These are phyloP conservation scores for Agrochola circellaris DNA, from an alignment of 2,888 invertebrate genomes.

Conservation along the genomic window DNA sequence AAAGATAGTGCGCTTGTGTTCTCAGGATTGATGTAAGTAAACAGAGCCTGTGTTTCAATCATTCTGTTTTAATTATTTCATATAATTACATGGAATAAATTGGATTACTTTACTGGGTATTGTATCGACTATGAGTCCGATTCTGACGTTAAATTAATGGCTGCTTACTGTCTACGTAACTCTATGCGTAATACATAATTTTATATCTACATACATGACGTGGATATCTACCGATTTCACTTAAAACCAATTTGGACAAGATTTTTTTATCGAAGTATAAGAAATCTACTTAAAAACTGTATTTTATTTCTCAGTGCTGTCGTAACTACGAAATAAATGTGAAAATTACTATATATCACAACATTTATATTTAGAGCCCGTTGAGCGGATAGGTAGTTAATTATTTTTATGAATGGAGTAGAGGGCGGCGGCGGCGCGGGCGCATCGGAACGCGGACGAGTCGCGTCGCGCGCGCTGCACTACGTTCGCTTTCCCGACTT, in stretches of 20 bases:
- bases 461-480: slow-evolving; percentile 72
- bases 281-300: background rate
- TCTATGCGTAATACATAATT: too few relatives aligned
- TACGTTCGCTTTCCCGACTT: slow-evolving; percentile 87
- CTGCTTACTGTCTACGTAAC: background rate
- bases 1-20: slow-evolving; percentile 30
- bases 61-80: background rate
- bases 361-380: slow-evolving; percentile 56
- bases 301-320: background rate
- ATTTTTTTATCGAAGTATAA: background rate
- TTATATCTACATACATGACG: background rate
- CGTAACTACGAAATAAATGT: slow-evolving; percentile 38
- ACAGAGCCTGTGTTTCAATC: slow-evolving; percentile 13
- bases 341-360: slow-evolving; percentile 48
- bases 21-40: slow-evolving; percentile 13
- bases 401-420: slow-evolving; percentile 80
- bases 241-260: background rate
- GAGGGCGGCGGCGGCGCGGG: slow-evolving; percentile 74
- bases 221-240: background rate
- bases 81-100: background rate
- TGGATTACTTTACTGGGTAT: background rate
- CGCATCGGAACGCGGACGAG: slow-evolving; percentile 84
- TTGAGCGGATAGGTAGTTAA: slow-evolving; percentile 67
- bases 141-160: background rate
- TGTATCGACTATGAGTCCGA: background rate